Conservation (phyloP, 1,140 invertebrate genomes). For the Magallana ariakensis region DNA sequence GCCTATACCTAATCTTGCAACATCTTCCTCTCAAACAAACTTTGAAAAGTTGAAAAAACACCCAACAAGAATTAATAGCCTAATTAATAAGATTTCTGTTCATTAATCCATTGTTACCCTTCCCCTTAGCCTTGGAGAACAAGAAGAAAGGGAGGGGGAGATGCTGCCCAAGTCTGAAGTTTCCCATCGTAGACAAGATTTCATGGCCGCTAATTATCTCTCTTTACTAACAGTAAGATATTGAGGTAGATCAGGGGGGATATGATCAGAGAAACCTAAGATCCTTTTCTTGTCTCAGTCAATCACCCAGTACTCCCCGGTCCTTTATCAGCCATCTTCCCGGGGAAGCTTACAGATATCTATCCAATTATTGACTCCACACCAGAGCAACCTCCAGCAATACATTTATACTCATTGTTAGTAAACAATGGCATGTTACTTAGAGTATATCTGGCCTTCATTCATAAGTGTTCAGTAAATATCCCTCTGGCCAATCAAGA, state of each 20-base stretch:
- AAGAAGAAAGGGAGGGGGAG: not conserved
- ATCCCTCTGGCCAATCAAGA: not conserved
- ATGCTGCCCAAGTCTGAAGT: not conserved
- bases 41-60: no score
- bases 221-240: constrained; percentile 26
- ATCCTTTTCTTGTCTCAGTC: not conserved
- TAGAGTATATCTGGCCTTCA: not conserved
- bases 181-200: constrained; percentile 1
- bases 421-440: not conserved
- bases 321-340: not conserved
- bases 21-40: not conserved
- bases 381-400: not conserved
- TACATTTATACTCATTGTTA: not conserved
- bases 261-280: not conserved
- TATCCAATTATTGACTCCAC: constrained; percentile 23
- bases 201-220: constrained; percentile 3
- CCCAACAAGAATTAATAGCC: not conserved
- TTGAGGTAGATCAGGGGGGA: not conserved
- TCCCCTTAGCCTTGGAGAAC: not conserved
- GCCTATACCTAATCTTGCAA: not conserved
- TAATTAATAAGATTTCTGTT: not conserved
- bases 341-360: constrained; percentile 6
- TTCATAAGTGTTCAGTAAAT: not conserved
- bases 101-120: not conserved
- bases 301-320: not conserved